Evolutionary conservation across 1,140 invertebrate species (phyloP).

Genomic region (Anthonomus grandis): DNA sequence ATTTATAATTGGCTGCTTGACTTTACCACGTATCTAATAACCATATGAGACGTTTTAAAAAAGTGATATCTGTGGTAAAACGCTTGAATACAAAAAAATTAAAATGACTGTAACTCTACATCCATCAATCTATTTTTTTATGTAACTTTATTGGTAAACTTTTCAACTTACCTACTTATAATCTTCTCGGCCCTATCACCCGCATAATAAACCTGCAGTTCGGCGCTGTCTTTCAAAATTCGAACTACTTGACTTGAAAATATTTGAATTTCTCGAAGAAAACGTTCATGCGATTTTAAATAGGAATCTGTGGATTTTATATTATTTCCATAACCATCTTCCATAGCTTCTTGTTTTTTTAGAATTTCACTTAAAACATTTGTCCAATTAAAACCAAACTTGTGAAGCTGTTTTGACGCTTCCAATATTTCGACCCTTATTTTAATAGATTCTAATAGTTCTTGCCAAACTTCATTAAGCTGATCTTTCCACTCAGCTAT

Average conservation of each 20-base stretch:
- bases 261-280: constrained; percentile 92
- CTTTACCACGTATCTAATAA: too few relatives aligned
- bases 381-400: constrained; percentile 99
- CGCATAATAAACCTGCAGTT: constrained; percentile 92
- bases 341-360: constrained; percentile 90
- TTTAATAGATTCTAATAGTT: constrained; percentile 95
- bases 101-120: too few relatives aligned
- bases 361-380: constrained; percentile 91
- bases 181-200: constrained; percentile 95
- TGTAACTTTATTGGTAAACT: too few relatives aligned
- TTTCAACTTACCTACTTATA: constrained; percentile 63
- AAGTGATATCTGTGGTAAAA: too few relatives aligned
- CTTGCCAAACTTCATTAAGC: constrained; percentile 98
- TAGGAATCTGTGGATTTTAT: constrained; percentile 92
- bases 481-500: constrained; percentile 99
- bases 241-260: constrained; percentile 88
- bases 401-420: constrained; percentile 94
- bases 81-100: too few relatives aligned
- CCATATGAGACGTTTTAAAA: too few relatives aligned
- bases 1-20: too few relatives aligned
- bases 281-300: constrained; percentile 93
- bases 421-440: constrained; percentile 96
- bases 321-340: constrained; percentile 96
- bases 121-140: too few relatives aligned
- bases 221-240: constrained; percentile 88